A percentile compares a stretch with the other conserved stretches of the same genome.
Conservation (phyloP, 2,113 vertebrate genomes). For the Erythrocebus patas region DNA sequence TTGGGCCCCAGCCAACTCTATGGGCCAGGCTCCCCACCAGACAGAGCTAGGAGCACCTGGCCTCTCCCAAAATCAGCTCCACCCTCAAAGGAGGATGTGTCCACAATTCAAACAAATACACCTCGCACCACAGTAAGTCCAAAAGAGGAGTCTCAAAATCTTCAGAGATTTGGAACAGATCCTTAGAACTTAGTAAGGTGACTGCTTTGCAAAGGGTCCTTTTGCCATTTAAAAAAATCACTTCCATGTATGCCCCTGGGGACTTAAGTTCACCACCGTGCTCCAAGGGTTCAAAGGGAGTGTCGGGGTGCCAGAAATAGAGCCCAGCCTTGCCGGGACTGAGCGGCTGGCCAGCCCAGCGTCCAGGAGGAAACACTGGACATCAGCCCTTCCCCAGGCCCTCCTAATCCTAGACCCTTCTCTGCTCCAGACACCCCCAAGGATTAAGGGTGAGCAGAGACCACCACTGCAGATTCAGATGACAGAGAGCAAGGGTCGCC, state of each 20-base stretch:
- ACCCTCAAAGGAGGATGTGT: background rate
- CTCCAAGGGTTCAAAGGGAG: background rate
- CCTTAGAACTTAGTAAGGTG: background rate
- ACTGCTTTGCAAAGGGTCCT: background rate
- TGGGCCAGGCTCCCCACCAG: background rate
- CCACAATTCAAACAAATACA: too few relatives aligned
- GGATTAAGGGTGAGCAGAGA: background rate
- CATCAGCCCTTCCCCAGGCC: background rate
- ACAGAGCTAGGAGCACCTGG: background rate
- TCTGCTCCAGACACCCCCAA: background rate
- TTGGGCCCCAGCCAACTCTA: background rate
- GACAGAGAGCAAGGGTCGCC: background rate
- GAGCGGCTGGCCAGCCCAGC: background rate
- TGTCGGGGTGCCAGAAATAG: background rate
- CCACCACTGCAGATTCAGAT: fast-evolving
- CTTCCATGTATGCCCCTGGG: background rate
- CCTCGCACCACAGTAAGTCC: too few relatives aligned
- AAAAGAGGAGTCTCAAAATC: background rate
- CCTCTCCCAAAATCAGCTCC: background rate
- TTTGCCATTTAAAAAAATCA: background rate
- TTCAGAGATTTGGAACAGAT: background rate
- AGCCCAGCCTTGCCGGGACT: background rate
- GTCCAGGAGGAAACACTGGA: too few relatives aligned
- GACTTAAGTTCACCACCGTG: background rate
- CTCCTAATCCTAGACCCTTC: too few relatives aligned